A percentile compares a stretch with the other conserved stretches of the same genome.
Evolutionary conservation across 2,113 vertebrate species (phyloP).

Genomic region (Pelecanus crispus): DNA sequence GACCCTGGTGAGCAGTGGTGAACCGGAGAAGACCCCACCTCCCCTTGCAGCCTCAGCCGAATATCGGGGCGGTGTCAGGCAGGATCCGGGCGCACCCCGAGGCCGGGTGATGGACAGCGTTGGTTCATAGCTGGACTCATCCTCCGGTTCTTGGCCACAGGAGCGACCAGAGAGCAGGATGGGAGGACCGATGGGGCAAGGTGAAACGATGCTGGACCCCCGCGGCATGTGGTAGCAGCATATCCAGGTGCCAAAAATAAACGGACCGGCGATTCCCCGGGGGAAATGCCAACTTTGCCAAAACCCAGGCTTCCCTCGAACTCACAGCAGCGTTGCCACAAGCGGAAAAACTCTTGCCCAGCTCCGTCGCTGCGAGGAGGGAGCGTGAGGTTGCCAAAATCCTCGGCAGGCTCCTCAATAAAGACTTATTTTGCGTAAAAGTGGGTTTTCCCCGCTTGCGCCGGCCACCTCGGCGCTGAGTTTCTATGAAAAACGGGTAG

Average conservation of each 20-base stretch:
- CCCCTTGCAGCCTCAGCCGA: neutral
- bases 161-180: no score
- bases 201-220: rapidly evolving
- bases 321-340: neutral
- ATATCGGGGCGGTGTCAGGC: rapidly evolving
- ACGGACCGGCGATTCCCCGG: neutral
- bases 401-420: neutral
- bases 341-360: neutral
- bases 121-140: neutral
- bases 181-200: neutral
- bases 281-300: neutral
- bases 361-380: neutral
- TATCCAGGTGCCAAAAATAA: neutral
- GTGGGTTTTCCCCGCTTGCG: neutral
- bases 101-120: neutral
- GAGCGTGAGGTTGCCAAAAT: neutral
- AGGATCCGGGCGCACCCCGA: rapidly evolving
- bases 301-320: neutral
- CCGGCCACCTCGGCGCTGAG: no score
- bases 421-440: neutral
- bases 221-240: rapidly evolving
- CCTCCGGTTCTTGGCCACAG: neutral
- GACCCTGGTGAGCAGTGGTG: neutral
- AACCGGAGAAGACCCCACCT: neutral
- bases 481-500: neutral